Evolutionary conservation across 2,113 vertebrate genomes (phyloP).

Genomic region (Butorides virescens): DNA sequence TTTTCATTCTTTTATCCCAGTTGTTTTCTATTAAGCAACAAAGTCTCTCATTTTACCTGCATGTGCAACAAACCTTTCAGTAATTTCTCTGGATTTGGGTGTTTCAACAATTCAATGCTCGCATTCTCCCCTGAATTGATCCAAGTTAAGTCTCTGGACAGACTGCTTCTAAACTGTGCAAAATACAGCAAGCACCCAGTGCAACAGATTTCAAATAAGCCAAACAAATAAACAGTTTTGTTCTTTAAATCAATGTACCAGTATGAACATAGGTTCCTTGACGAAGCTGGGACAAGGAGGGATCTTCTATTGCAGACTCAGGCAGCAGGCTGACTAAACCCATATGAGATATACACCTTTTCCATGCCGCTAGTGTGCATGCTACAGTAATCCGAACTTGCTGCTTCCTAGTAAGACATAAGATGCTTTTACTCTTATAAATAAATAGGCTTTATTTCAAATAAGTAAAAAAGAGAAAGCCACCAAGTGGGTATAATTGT

Average conservation of each 20-base stretch:
- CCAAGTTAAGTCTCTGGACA: background rate
- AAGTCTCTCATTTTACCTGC: background rate
- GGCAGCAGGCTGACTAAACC: background rate
- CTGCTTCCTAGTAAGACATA: background rate
- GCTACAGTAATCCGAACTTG: background rate
- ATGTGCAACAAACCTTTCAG: background rate
- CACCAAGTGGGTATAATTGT: background rate
- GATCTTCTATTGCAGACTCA: background rate
- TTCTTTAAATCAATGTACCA: background rate
- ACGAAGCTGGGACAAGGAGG: background rate
- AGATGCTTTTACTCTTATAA: background rate
- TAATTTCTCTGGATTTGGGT: background rate
- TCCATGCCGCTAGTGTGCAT: background rate
- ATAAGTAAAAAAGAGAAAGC: background rate
- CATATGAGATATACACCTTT: background rate
- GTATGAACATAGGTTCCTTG: background rate
- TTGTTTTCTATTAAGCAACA: background rate
- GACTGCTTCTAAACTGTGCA: background rate
- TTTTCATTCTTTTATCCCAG: background rate
- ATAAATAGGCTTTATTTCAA: background rate
- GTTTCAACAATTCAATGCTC: background rate
- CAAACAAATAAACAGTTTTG: background rate
- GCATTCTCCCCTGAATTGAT: background rate
- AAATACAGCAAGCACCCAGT: background rate
- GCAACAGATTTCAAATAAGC: background rate